Evolutionary conservation across 2,113 vertebrate genomes (phyloP).

Genomic region (Cynopterus brachyotis): DNA sequence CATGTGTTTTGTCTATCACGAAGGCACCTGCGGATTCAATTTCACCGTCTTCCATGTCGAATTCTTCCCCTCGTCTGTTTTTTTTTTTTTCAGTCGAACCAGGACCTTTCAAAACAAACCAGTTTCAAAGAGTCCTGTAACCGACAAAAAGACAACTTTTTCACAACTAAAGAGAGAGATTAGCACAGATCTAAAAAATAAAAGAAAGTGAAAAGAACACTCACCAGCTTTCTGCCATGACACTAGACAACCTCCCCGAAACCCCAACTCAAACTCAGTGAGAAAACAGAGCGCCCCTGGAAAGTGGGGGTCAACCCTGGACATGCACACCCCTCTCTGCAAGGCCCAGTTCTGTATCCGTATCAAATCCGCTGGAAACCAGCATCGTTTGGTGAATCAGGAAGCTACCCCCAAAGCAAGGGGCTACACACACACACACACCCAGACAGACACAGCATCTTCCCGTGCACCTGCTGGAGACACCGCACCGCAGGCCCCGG

Average conservation of each 20-base stretch:
- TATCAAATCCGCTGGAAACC: slow-evolving; percentile 70
- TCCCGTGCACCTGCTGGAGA: slow-evolving; percentile 96
- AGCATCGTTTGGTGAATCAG: slow-evolving; percentile 64
- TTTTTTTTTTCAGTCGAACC: slow-evolving; percentile 55
- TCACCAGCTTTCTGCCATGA: neutral
- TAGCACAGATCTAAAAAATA: neutral
- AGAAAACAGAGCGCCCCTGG: neutral
- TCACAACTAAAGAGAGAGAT: neutral
- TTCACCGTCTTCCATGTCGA: slow-evolving; percentile 59
- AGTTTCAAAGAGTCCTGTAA: slow-evolving; percentile 31
- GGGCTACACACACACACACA: slow-evolving; percentile 54
- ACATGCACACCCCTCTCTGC: neutral
- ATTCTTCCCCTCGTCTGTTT: slow-evolving; percentile 63
- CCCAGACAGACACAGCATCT: slow-evolving; percentile 58
- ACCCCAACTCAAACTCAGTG: neutral
- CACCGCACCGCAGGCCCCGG: slow-evolving; percentile 86
- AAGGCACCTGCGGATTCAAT: slow-evolving; percentile 68
- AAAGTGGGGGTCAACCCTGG: neutral
- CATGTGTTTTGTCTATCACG: slow-evolving; percentile 78
- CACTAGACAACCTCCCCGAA: neutral
- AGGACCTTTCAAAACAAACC: neutral
- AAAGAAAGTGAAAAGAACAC: slow-evolving; percentile 2
- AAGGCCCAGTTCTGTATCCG: neutral
- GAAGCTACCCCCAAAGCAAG: slow-evolving; percentile 73
- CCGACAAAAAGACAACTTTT: neutral